Evolutionary conservation across 2,888 invertebrate species (phyloP), one percentile per base, ranked within the genome.

Genomic region (Nebria salina): DNA sequence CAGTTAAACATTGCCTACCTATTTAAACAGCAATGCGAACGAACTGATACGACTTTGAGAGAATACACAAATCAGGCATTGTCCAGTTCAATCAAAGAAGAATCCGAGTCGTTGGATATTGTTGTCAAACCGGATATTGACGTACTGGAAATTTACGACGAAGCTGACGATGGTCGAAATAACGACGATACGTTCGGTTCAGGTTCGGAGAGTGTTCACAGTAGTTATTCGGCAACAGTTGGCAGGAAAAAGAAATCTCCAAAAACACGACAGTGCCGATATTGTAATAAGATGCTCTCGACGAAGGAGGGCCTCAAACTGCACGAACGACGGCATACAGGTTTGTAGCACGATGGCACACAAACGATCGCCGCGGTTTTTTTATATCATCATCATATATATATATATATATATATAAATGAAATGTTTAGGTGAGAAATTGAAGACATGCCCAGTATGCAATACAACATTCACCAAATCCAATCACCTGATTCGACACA

Each of bases 21-120:
- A 82, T 89, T 89, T 83, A 88, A 88, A 83, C 86, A 86, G 82
- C 87, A 87, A 81, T 89, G 88, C 84, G 88, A 89, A 84, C 88
- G 87, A 83, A 86, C 88, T n/a, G 89, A 89, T 83, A 83, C 83
- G 64, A 85, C 87, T 20, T 85, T 89, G 79, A 84, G 88, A 72
- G 86, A 87, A 82, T 83, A 87, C 73, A 84, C 77, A 43, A 84
- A 82, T 82, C 43, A 72, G 34, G 43, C 82, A 41, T 41, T 79
- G 42, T n/a, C 78, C 9, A 72, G 75, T 20, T 20, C 73, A 25
- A 82, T 82, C 25, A 82, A 82, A 82, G 76, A 81, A 64, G 78
- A 78, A 73, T 76, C 79, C 15, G 84, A 84, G 75, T 83, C 84
- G 3, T 82, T 84, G 66, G 85, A 85, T 82, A 84, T 85, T 64